Evolutionary conservation across 2,888 invertebrate genomes (phyloP).

Genomic region (Amblyteles armatorius): DNA sequence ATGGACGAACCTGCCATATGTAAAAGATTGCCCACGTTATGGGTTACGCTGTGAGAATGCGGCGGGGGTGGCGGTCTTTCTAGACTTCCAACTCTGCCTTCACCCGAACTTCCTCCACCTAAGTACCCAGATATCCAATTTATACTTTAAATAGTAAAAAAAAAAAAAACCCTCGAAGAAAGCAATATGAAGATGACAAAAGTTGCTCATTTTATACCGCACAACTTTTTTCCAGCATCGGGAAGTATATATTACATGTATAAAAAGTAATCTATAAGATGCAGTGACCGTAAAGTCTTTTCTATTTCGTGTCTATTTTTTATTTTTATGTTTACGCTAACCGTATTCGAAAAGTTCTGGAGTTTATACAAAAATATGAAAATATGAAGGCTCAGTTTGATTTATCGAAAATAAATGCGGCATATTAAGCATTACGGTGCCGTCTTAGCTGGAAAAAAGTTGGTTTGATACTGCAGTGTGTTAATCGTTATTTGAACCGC

Average conservation of each 20-base stretch:
- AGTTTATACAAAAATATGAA: not conserved
- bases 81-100: conserved; percentile 86
- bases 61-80: conserved; percentile 91
- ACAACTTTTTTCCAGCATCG: not conserved
- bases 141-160: not conserved
- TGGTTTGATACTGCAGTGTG: not conserved
- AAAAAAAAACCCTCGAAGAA: not conserved
- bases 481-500: not conserved
- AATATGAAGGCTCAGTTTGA: not conserved
- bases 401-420: not conserved
- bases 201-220: not conserved
- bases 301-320: not conserved
- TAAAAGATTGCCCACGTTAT: conserved; percentile 90
- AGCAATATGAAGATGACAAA: not conserved
- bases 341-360: not conserved
- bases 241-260: not conserved
- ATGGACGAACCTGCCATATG: conserved; percentile 91
- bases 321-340: not conserved
- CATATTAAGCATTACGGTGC: not conserved
- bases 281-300: not conserved
- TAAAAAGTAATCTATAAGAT: not conserved
- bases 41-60: conserved; percentile 87
- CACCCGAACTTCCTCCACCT: conserved; percentile 85
- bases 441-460: conserved; percentile 5
- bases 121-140: conserved; percentile 71